A percentile compares a stretch with the other conserved stretches of the same genome.
Conservation (phyloP, 2,797 vertebrate genomes). For the Myotis planiceps region DNA sequence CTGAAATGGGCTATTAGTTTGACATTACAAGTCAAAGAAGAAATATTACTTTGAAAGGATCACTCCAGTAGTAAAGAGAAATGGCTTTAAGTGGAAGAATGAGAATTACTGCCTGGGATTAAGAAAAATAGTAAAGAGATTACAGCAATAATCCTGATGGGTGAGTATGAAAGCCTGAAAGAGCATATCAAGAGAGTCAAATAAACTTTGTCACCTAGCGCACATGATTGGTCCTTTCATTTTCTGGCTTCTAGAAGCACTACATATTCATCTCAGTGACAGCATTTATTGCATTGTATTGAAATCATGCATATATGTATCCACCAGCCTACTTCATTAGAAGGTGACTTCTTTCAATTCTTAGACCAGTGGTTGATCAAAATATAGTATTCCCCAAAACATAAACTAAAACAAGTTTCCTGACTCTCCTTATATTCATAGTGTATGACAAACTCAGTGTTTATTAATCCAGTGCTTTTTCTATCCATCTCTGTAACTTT, state of each 20-base stretch:
- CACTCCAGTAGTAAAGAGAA: not conserved
- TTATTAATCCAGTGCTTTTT: not conserved
- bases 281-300: not conserved
- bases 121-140: not conserved
- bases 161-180: not conserved
- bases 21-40: conserved; percentile 18
- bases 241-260: not conserved
- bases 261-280: not conserved
- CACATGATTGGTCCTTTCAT: not conserved
- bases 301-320: not conserved
- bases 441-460: not conserved
- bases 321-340: not conserved
- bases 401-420: not conserved
- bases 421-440: not conserved
- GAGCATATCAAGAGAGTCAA: not conserved
- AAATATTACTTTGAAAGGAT: not conserved
- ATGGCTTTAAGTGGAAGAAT: not conserved
- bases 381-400: not conserved
- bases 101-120: not conserved
- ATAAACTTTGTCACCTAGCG: not conserved
- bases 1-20: not conserved
- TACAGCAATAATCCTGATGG: not conserved
- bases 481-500: not conserved
- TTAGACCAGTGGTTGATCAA: not conserved
- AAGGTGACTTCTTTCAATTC: not conserved